phyloP scores from a whole-genome alignment of 2,113 vertebrate species.

The Brachyistius frenatus region DNA sequence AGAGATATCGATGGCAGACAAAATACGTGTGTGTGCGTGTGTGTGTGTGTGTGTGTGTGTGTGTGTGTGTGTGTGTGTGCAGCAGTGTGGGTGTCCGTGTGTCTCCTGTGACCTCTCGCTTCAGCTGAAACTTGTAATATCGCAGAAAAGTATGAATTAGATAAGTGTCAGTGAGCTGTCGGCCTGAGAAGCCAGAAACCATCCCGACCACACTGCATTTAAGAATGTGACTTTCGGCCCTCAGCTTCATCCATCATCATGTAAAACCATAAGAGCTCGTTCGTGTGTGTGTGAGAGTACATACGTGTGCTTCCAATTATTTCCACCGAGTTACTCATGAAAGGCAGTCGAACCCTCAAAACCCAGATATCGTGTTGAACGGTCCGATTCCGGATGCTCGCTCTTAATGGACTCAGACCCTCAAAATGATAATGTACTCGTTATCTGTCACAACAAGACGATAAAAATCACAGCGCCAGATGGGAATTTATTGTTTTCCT shows the following conservation, averaged over 20 bases:
- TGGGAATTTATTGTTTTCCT: constrained; percentile 22
- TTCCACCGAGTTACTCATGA: constrained; percentile 47
- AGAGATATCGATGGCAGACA: neutral
- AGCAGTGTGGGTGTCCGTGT: constrained; percentile 51
- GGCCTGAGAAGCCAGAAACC: constrained; percentile 68
- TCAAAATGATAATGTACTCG: constrained; percentile 41
- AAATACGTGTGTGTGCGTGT: neutral
- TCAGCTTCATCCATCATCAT: constrained; percentile 62
- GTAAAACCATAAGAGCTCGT: constrained; percentile 51
- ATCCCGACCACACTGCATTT: constrained; percentile 57
- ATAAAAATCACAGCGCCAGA: constrained; percentile 41
- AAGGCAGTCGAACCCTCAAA: constrained; percentile 38
- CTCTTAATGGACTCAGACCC: constrained; percentile 38
- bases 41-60: constrained; percentile 4
- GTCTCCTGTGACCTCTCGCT: constrained; percentile 45
- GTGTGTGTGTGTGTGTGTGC: neutral
- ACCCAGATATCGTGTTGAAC: constrained; percentile 55
- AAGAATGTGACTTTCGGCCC: constrained; percentile 63
- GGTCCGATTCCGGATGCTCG: constrained; percentile 41
- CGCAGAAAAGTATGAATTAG: constrained; percentile 71
- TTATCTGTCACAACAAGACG: constrained; percentile 61
- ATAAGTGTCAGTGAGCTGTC: constrained; percentile 75
- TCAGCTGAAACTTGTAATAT: constrained; percentile 54
- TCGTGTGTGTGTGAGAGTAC: constrained; percentile 6
- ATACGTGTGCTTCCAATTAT: constrained; percentile 31